Base-by-base conservation (phyloP, 2,113 vertebrate species). In the Bubalus kerabau region DNA sequence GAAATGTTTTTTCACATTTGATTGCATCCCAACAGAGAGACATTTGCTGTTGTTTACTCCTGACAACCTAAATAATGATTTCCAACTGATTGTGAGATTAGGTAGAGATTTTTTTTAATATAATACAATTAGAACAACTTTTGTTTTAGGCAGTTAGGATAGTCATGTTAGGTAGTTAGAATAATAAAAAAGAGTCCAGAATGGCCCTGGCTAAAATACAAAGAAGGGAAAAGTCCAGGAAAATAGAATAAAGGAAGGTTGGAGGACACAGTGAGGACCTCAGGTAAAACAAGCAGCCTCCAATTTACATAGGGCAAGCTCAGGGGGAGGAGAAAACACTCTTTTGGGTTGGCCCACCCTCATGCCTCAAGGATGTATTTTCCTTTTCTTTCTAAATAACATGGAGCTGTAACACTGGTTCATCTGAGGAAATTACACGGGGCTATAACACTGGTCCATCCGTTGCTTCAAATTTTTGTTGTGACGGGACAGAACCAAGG, bases 31-130 rank as follows among this genome's bases (percentile, higher is more conserved):
- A 81, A 86, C 43, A 30, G 52, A 32, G 8, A 82, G 4, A 56
- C 2, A 43, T 94, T 95, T 83, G 19, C 64, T 92, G 87, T 80
- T 94, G n/a, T 76, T 74, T 90, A 83, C 36, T 87, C 57, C 48
- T 88, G 13, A 62, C 3, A 82, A 86, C 2, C 0, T 74, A 50
- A 13, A 62, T 62, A 64, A 40, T 13, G 23, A 62, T 93, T 96
- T 94, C 2, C 4, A 57, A 74, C 21, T 95, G 21, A 86, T 82
- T 76, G 14, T 3, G 23, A 81, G 28, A 80, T 94, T 90, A 89
- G 30, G 8, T 7, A 90, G 43, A 92, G 7, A 3, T 59, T 64
- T 43, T 83, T 30, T 30, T 11, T 23, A 97, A 92, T 83, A 40
- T 19, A 89, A 32, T 78, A 2, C 19, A 90, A 43, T 71, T 67